phyloP scores from a whole-genome alignment of 2,113 vertebrate species.

The Hystrix brachyura region DNA sequence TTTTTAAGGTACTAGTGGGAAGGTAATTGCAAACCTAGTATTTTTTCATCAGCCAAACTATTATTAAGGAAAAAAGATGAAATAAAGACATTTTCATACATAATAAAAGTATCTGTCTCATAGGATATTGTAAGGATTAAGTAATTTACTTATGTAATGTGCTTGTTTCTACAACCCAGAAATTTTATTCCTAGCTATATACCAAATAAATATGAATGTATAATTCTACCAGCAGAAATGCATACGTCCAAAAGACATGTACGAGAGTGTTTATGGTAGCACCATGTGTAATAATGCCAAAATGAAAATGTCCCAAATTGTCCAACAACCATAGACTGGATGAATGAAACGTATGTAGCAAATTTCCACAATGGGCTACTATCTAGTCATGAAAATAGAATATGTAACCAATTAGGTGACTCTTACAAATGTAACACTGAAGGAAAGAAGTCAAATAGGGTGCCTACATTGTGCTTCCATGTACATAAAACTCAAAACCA shows the following conservation, averaged over 20 bases:
- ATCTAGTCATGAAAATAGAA: not conserved
- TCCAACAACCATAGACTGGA: not conserved
- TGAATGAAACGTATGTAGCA: not conserved
- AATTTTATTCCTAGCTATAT: not conserved
- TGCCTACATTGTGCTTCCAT: not conserved
- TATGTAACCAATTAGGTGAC: not conserved
- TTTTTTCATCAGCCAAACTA: not conserved
- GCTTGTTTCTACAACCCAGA: not conserved
- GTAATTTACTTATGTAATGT: conserved; percentile 6
- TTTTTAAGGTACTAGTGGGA: not conserved
- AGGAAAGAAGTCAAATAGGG: not conserved
- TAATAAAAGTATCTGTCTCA: not conserved
- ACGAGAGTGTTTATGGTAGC: not conserved
- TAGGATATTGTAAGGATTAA: not conserved
- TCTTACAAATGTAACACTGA: not conserved
- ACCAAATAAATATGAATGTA: not conserved
- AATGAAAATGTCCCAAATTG: not conserved
- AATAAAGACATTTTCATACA: conserved; percentile 9
- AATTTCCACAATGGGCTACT: not conserved
- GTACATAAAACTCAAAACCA: not conserved
- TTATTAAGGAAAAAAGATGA: not conserved
- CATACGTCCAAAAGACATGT: not conserved
- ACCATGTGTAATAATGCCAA: not conserved
- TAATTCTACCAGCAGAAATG: conserved; percentile 8
- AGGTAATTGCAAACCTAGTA: not conserved